phyloP scores from a whole-genome alignment of 1,140 invertebrate genomes.

The Pinna nobilis region DNA sequence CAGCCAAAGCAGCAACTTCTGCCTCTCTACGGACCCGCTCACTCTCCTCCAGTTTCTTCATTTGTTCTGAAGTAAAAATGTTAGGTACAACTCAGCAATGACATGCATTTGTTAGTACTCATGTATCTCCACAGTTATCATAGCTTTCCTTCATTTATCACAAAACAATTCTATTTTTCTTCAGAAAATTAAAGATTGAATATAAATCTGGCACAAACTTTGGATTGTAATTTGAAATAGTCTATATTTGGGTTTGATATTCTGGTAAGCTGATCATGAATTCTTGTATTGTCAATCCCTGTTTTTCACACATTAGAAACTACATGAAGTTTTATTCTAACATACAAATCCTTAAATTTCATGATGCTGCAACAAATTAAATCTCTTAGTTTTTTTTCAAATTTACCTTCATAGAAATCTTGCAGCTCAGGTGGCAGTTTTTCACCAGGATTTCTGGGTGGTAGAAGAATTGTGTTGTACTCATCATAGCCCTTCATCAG shows the following conservation, averaged over 20 bases:
- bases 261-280: too few species aligned
- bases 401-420: slow-evolving; percentile 72
- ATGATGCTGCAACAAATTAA: background rate
- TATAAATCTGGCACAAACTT: too few species aligned
- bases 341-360: background rate
- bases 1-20: slow-evolving; percentile 56
- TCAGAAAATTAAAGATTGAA: too few species aligned
- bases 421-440: slow-evolving; percentile 72
- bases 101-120: background rate
- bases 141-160: background rate
- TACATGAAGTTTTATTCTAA: too few species aligned
- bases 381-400: background rate
- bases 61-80: slow-evolving; percentile 65
- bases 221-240: too few species aligned
- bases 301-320: too few species aligned
- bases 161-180: too few species aligned
- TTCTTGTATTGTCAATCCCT: too few species aligned
- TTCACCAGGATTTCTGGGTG: slow-evolving; percentile 68
- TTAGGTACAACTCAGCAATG: background rate
- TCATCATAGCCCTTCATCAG: slow-evolving; percentile 75
- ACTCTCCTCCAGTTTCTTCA: slow-evolving; percentile 71
- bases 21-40: slow-evolving; percentile 64
- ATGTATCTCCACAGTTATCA: background rate
- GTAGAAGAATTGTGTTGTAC: slow-evolving; percentile 72
- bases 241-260: too few species aligned